phyloP scores from a whole-genome alignment of 2,888 invertebrate species.

The Melieria picta region DNA sequence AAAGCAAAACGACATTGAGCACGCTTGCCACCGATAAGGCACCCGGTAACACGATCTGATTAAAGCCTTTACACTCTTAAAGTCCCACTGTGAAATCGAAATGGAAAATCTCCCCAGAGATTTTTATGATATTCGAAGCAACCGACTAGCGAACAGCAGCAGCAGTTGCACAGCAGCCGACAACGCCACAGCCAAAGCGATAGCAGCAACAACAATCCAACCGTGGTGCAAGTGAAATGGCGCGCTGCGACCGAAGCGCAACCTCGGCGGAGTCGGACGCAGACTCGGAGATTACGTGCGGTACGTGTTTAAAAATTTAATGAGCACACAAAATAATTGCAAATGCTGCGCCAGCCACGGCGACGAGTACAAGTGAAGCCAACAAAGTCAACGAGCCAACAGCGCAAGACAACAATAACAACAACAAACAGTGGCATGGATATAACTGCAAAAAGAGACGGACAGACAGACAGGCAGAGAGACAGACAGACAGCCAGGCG shows the following conservation, averaged over 20 bases:
- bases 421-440: constrained; percentile 44
- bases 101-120: constrained; percentile 55
- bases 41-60: constrained; percentile 21
- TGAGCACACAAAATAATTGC: constrained; percentile 60
- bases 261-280: background rate
- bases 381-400: background rate
- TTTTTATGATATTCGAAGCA: constrained; percentile 51
- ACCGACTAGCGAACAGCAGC: too few relatives aligned
- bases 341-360: constrained; percentile 52
- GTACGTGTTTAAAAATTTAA: constrained; percentile 64
- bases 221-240: background rate
- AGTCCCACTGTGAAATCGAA: constrained; percentile 33
- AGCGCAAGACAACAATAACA: constrained; percentile 45
- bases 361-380: constrained; percentile 5
- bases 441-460: constrained; percentile 2
- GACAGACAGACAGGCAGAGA: too few relatives aligned
- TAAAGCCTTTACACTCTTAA: constrained; percentile 29
- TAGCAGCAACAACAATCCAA: background rate
- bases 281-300: constrained; percentile 41
- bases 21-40: too few relatives aligned
- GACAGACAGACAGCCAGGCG: too few relatives aligned
- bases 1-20: too few relatives aligned
- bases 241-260: too few relatives aligned
- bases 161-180: too few relatives aligned
- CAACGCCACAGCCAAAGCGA: constrained; percentile 11